Conservation (phyloP, 1,140 invertebrate genomes). For the Diachasma alloeum region DNA sequence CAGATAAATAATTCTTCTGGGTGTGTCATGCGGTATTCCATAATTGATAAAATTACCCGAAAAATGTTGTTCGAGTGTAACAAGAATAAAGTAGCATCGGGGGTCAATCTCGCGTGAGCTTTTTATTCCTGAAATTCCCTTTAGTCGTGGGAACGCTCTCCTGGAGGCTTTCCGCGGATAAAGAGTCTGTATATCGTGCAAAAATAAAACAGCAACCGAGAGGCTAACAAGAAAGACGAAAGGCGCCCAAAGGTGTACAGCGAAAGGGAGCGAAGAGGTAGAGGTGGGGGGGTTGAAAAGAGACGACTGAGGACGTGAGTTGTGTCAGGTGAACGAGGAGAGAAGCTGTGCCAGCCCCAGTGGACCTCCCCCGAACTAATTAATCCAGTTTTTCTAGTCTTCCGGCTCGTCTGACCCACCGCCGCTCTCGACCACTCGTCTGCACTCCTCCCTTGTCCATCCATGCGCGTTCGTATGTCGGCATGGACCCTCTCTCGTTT, state of each 20-base stretch:
- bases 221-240: background rate
- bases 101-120: background rate
- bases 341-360: background rate
- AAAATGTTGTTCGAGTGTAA: no score
- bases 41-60: no score
- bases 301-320: background rate
- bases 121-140: background rate
- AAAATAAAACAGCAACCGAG: background rate
- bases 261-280: background rate
- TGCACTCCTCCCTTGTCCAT: background rate
- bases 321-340: background rate
- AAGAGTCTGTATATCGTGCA: background rate
- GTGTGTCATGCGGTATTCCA: no score
- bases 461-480: background rate
- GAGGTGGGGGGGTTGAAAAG: background rate
- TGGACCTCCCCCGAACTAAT: background rate
- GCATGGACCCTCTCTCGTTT: background rate
- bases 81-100: no score
- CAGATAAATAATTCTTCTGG: no score
- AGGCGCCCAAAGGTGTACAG: background rate
- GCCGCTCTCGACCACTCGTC: background rate
- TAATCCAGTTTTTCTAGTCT: constrained; percentile 10
- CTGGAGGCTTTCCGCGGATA: background rate
- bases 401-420: background rate
- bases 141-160: background rate